phyloP scores from a whole-genome alignment of 1,140 invertebrate species.

The Leguminivora glycinivorella region DNA sequence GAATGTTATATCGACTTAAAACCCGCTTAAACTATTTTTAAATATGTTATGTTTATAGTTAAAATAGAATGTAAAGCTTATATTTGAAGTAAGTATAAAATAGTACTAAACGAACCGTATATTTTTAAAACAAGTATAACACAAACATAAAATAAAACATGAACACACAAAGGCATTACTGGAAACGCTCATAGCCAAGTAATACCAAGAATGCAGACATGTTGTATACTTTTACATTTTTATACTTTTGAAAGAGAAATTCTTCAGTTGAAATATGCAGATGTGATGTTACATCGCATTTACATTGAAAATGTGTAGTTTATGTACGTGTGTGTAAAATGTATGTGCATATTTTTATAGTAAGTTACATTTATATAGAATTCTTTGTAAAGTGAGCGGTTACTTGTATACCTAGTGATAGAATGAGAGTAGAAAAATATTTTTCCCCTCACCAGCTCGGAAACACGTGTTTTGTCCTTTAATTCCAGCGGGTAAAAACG shows the following conservation, averaged over 20 bases:
- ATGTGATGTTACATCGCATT: neutral
- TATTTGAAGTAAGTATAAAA: no score
- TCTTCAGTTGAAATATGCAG: slow-evolving; percentile 4
- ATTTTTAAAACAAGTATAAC: neutral
- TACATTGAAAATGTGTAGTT: neutral
- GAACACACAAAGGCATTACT: neutral
- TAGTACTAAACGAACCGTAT: no score
- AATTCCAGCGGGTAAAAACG: no score
- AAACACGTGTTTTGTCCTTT: no score
- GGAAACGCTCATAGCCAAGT: neutral
- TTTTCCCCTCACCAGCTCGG: no score
- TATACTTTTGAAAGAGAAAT: neutral
- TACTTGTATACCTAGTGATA: neutral
- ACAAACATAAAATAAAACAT: neutral
- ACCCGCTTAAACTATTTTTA: no score
- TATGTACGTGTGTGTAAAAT: neutral
- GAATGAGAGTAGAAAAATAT: neutral
- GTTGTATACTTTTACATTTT: neutral
- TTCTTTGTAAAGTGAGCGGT: neutral
- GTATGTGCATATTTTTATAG: neutral
- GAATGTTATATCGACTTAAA: no score
- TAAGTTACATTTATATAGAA: neutral
- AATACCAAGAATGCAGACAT: neutral
- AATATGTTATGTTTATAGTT: no score
- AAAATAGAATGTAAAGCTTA: no score